Evolutionary conservation across 2,888 invertebrate species (phyloP).

Genomic region (Dicyrtomina minuta): DNA sequence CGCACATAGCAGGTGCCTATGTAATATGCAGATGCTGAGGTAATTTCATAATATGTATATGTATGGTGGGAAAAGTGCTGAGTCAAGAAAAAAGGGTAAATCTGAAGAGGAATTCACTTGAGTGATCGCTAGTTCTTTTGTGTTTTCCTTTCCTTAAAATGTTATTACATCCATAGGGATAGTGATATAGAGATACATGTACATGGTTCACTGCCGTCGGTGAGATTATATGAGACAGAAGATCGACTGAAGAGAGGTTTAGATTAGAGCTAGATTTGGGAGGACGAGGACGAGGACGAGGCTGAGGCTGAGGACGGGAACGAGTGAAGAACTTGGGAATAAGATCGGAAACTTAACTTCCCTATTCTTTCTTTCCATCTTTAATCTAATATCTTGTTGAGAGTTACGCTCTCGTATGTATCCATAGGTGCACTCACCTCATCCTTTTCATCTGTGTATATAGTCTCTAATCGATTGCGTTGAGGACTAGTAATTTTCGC

Average conservation of each 20-base stretch:
- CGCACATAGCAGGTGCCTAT: too few species aligned
- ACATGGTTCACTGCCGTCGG: too few species aligned
- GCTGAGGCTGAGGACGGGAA: too few species aligned
- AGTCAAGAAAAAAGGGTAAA: constrained; percentile 19
- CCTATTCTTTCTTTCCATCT: neutral
- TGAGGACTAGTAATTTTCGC: too few species aligned
- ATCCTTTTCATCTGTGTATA: too few species aligned
- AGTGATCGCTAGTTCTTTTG: constrained; percentile 26
- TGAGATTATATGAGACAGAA: constrained; percentile 1
- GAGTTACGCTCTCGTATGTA: neutral
- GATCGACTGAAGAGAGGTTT: too few species aligned
- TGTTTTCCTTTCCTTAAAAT: constrained; percentile 26
- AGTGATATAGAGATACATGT: too few species aligned
- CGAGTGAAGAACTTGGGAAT: neutral
- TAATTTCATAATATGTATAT: too few species aligned
- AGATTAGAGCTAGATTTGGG: too few species aligned
- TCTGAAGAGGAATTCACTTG: constrained; percentile 25
- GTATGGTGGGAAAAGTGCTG: constrained; percentile 15
- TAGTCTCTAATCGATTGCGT: too few species aligned
- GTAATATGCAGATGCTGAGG: neutral
- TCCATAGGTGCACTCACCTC: too few species aligned
- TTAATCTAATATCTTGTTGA: constrained; percentile 8
- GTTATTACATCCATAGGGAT: constrained; percentile 24
- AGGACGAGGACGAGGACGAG: too few species aligned
- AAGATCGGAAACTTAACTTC: constrained; percentile 7